Conservation (phyloP, 2,113 vertebrate genomes). For the Dromas ardeola region DNA sequence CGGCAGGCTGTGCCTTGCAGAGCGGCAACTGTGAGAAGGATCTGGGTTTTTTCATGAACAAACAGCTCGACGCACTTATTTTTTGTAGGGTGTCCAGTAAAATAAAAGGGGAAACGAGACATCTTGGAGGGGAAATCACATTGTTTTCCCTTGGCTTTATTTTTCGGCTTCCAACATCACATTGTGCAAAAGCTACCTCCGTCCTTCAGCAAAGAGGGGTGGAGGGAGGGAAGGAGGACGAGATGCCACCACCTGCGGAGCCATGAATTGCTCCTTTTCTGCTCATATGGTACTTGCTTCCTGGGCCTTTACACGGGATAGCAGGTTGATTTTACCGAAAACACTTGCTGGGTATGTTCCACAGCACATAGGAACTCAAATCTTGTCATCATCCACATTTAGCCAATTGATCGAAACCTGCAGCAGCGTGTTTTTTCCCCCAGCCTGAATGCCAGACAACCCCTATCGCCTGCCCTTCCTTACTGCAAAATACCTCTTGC, state of each 20-base stretch:
- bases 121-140: fast-evolving
- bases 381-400: neutral
- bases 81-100: neutral
- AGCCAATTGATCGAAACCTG: neutral
- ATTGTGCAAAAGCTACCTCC: neutral
- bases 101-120: neutral
- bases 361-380: neutral
- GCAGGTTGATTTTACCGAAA: neutral
- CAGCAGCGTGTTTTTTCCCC: neutral
- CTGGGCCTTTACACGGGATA: fast-evolving
- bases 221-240: neutral
- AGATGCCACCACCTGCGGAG: neutral
- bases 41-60: neutral
- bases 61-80: neutral
- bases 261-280: neutral
- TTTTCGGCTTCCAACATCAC: neutral
- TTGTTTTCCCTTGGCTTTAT: neutral
- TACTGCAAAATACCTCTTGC: neutral
- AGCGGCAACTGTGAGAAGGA: neutral
- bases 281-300: neutral
- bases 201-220: neutral
- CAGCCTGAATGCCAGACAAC: neutral
- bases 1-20: neutral
- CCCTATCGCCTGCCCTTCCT: neutral
- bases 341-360: neutral